A percentile compares a stretch with the other conserved stretches of the same genome.
phyloP scores from a whole-genome alignment of 2,797 vertebrate genomes.

The Coccyzus lansbergi region DNA sequence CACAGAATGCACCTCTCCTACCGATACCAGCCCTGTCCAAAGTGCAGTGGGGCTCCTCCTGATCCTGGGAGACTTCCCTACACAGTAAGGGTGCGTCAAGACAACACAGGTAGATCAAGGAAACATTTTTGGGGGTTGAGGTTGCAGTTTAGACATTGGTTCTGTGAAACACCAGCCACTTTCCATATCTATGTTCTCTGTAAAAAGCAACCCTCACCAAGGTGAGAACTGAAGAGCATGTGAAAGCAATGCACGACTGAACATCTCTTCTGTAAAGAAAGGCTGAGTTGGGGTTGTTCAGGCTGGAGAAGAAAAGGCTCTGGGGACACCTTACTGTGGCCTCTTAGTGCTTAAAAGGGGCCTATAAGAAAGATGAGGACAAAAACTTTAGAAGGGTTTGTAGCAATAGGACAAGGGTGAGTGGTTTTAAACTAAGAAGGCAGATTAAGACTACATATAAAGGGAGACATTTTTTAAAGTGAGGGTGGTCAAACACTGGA shows the following conservation, averaged over 20 bases:
- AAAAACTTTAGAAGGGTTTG: too few species aligned
- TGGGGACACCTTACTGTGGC: too few species aligned
- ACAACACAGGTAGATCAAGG: background rate
- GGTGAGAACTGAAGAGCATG: background rate
- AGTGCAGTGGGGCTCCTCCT: background rate
- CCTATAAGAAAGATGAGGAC: too few species aligned
- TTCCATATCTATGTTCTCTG: fast-evolving
- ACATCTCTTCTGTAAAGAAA: too few species aligned
- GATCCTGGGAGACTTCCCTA: background rate
- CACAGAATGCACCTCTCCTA: background rate
- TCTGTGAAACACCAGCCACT: background rate
- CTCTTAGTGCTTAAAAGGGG: too few species aligned
- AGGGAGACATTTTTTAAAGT: too few species aligned
- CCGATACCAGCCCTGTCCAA: background rate
- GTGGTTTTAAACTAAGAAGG: too few species aligned
- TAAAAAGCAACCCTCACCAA: background rate
- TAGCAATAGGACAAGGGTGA: too few species aligned
- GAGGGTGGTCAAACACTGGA: too few species aligned
- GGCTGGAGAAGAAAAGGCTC: too few species aligned
- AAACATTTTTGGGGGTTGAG: background rate
- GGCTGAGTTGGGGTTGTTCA: too few species aligned
- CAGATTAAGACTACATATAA: too few species aligned
- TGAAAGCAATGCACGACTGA: background rate
- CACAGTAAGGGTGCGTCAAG: background rate
- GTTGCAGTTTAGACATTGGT: background rate